phyloP scores from a whole-genome alignment of 2,888 invertebrate genomes.

The Callyntrura guangdongensis region DNA sequence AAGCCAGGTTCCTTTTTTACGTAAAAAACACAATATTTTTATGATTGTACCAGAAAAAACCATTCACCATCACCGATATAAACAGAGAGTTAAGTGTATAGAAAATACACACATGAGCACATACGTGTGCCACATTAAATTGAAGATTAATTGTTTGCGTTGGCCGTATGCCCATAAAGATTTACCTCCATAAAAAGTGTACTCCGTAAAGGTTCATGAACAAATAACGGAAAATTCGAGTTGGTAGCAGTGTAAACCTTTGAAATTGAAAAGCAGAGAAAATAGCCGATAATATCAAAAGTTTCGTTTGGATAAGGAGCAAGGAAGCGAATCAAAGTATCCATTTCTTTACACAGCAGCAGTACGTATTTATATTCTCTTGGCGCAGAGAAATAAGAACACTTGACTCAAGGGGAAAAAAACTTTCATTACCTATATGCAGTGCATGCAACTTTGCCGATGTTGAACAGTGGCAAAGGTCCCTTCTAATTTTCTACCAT shows the following conservation, averaged over 20 bases:
- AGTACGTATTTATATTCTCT: not conserved
- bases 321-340: slow-evolving; percentile 52
- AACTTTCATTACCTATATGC: not conserved
- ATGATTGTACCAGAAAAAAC: not conserved
- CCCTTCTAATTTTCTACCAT: not conserved
- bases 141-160: slow-evolving; percentile 70
- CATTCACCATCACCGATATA: not conserved
- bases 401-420: not conserved
- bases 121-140: slow-evolving; percentile 44
- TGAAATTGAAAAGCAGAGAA: slow-evolving; percentile 49
- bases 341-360: not conserved
- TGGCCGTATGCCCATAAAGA: slow-evolving; percentile 74
- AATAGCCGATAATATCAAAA: slow-evolving; percentile 1
- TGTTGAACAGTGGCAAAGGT: not conserved
- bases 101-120: too few relatives aligned
- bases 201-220: slow-evolving; percentile 76
- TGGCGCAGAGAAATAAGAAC: not conserved
- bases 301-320: slow-evolving; percentile 50
- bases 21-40: not conserved
- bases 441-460: not conserved
- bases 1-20: not conserved
- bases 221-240: slow-evolving; percentile 71
- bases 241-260: slow-evolving; percentile 3
- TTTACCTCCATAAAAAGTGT: slow-evolving; percentile 68
- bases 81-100: not conserved